Evolutionary conservation across 2,888 invertebrate species (phyloP), one percentile per base, ranked within the genome.

Genomic region (Hyposoter dolosus): DNA sequence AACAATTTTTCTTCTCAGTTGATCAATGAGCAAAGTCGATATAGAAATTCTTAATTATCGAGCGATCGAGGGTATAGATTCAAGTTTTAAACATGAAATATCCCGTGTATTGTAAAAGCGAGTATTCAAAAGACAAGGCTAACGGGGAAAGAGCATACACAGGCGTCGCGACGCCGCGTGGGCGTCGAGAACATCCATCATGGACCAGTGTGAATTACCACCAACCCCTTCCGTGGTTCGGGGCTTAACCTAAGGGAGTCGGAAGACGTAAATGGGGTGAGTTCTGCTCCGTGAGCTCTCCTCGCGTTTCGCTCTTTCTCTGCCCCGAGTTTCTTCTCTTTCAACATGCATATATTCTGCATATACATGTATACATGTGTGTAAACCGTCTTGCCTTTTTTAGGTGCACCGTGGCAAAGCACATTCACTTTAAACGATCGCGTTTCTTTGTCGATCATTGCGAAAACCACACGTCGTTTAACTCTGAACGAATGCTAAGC

Each of bases 181-280:
- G 92, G 91, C 92, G 91, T 92, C 92, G 91, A 90, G 90, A 87
- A 91, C 91, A 93, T 93, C 92, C 91, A 93, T 93, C 93, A 93
- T 93, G 91, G 90, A 90, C 89, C 85, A 91, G 91, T 90, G 93
- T 92, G 93, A 93, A 93, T 93, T 93, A 92, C 92, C 92, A 92
- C 90, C 88, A 88, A 87, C 89, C 86, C 72, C 79, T 85, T 85
- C 83, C 86, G 82, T 69, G 83, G 78, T 78, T 50, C 78, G 81
- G 81, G 75, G 87, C 88, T 88, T 88, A 88, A 88, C 88, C 88
- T 87, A 87, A 90, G 89, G 89, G 87, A 89, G 81, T 82, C 83
- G 84, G 81, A 82, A 84, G 85, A 76, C 81, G 83, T 69, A 81
- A 84, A 86, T 79, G 86, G 88, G 87, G 87, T 87, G 88, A 88